Evolutionary conservation across 2,113 vertebrate genomes (phyloP), one percentile per base, ranked within the genome.

Genomic region (Excalfactoria chinensis): DNA sequence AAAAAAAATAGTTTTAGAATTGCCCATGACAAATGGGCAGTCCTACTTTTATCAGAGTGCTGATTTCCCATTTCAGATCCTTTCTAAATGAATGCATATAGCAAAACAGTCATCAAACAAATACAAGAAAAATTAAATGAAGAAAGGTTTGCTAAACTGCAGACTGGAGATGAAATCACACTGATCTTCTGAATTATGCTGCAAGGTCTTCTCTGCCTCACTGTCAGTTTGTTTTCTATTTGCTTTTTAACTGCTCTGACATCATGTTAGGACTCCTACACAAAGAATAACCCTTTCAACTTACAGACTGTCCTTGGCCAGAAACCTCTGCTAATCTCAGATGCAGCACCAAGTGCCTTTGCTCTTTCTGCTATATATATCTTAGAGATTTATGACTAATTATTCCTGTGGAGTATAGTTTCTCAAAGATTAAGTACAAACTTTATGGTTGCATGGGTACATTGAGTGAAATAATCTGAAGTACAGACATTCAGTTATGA

Each of bases 1-100:
- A 89, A 83, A 83, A 83, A 76, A 13, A 9, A 4, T 15, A 53
- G 44, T 64, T 95, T 66, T 67, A 84, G 56, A 80, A 76, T 66
- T 34, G 5, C 7, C n/a, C 7, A 16, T 66, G 35, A 49, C 28
- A 12, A 11, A 23, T 13, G 2, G 82, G 76, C 41, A 73, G 43
- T 49, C 5, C 9, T 22, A 63, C 9, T 4, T 4, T 46, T 37
- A 71, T 59, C 34, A 86, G 2, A 22, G 17, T 9, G 17, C 14
- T 58, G n/a, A 73, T 67, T 80, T 62, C 64, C 66, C 26, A 41
- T 53, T 73, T 88, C 35, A 83, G 30, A 62, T 6, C 46, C 40
- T 37, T 64, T 71, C 80, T 23, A 79, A 46, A n/a, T 58, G 34
- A 67, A 13, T 67, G 13, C 1, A 7, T 3, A 17, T 19, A 21